phyloP scores from a whole-genome alignment of 1,140 invertebrate genomes.

The Leguminivora glycinivorella region DNA sequence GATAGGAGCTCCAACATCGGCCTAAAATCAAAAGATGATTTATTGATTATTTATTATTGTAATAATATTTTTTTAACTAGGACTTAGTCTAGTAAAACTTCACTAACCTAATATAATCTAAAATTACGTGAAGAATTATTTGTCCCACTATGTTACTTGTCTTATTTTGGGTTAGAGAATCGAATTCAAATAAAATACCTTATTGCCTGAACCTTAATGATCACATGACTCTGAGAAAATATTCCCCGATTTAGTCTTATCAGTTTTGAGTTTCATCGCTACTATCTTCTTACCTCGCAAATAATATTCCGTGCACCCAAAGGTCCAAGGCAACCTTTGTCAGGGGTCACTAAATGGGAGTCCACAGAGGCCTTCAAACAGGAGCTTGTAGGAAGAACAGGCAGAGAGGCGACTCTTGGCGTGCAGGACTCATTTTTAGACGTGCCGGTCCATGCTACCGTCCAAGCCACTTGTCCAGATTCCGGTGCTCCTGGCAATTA shows the following conservation, averaged over 20 bases:
- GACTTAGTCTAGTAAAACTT: too few relatives aligned
- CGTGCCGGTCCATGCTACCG: conserved; percentile 77
- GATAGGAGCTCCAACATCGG: conserved; percentile 74
- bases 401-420: conserved; percentile 76
- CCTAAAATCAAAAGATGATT: conserved; percentile 45
- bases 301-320: conserved; percentile 69
- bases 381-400: conserved; percentile 68
- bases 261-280: not conserved
- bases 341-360: conserved; percentile 56
- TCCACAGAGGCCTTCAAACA: conserved; percentile 66
- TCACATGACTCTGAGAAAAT: too few relatives aligned
- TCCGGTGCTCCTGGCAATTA: conserved; percentile 17
- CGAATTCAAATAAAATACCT: too few relatives aligned
- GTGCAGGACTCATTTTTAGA: conserved; percentile 52
- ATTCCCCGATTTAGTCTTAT: too few relatives aligned
- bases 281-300: conserved; percentile 64
- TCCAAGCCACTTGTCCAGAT: conserved; percentile 30
- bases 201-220: too few relatives aligned
- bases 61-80: too few relatives aligned
- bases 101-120: too few relatives aligned
- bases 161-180: too few relatives aligned
- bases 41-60: too few relatives aligned
- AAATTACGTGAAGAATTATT: too few relatives aligned
- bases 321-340: conserved; percentile 78
- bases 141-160: too few relatives aligned